These are phyloP conservation scores for Marcusenius ussheri DNA, from an alignment of 2,113 vertebrate genomes.

Conservation along the genomic window DNA sequence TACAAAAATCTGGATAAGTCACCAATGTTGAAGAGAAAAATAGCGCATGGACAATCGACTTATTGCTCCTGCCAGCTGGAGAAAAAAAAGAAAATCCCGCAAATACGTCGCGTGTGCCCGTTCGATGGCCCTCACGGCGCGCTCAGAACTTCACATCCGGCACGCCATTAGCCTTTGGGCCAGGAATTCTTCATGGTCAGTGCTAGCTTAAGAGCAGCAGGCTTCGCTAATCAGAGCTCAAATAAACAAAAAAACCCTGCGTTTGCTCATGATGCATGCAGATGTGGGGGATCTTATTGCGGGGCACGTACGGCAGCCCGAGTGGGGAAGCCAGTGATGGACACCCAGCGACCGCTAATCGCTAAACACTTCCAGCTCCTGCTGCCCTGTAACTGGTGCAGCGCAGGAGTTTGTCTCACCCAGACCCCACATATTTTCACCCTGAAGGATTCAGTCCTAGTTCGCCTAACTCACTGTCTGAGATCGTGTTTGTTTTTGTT, in stretches of 20 bases:
- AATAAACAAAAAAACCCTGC: conserved; percentile 51
- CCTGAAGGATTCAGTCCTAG: conserved; percentile 29
- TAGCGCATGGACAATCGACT: conserved; percentile 49
- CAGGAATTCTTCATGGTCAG: conserved; percentile 41
- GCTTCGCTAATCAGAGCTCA: conserved; percentile 62
- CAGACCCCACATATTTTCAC: conserved; percentile 38
- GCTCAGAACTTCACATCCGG: conserved; percentile 37
- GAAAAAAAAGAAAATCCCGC: conserved; percentile 41
- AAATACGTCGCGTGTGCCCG: conserved; percentile 32
- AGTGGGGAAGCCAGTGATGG: conserved; percentile 23
- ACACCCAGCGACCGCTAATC: conserved; percentile 45
- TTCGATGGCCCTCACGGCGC: not conserved
- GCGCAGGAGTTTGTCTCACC: not conserved
- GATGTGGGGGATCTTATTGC: conserved; percentile 54
- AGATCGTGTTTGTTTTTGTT: conserved; percentile 56
- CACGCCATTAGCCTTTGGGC: conserved; percentile 44
- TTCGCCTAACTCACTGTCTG: conserved; percentile 15
- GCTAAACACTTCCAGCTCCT: conserved; percentile 51
- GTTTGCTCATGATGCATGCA: conserved; percentile 41
- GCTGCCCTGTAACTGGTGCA: conserved; percentile 18
- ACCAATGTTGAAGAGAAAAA: conserved; percentile 55
- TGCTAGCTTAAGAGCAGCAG: conserved; percentile 52
- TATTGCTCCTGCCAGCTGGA: conserved; percentile 51
- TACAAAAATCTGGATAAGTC: conserved; percentile 64
- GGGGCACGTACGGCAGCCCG: conserved; percentile 14